A percentile compares a stretch with the other conserved stretches of the same genome.
phyloP scores from a whole-genome alignment of 1,140 invertebrate species.

The Steinernema feltiae region DNA sequence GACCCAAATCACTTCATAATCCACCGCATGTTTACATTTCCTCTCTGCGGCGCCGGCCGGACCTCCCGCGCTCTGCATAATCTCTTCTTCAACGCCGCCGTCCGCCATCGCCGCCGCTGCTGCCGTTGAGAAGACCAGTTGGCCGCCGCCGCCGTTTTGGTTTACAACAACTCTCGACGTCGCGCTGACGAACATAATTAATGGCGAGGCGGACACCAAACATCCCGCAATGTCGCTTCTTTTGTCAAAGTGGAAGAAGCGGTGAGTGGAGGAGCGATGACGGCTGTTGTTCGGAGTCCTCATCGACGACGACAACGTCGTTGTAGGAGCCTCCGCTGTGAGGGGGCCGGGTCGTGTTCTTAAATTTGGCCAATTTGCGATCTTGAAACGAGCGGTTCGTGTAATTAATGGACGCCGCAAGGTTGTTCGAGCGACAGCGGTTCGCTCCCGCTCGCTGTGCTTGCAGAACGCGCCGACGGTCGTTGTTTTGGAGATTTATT shows the following conservation, averaged over 20 bases:
- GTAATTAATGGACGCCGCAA: neutral
- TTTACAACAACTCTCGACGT: too few relatives aligned
- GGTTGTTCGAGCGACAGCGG: neutral
- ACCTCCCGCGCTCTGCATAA: too few relatives aligned
- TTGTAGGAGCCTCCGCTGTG: neutral
- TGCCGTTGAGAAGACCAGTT: neutral
- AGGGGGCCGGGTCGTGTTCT: neutral
- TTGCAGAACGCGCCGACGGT: neutral
- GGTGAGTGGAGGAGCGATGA: neutral
- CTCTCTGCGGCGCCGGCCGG: too few relatives aligned
- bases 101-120: neutral
- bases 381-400: neutral
- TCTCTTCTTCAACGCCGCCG: neutral
- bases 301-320: neutral
- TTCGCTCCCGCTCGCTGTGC: neutral
- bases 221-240: neutral
- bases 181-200: neutral
- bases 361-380: neutral
- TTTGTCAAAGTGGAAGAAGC: neutral
- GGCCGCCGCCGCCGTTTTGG: neutral
- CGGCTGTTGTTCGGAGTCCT: neutral
- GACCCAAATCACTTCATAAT: too few relatives aligned
- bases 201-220: neutral
- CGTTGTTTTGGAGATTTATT: neutral
- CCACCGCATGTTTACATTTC: too few relatives aligned